phyloP scores from a whole-genome alignment of 2,797 vertebrate species.

The Bradypodion pumilum region DNA sequence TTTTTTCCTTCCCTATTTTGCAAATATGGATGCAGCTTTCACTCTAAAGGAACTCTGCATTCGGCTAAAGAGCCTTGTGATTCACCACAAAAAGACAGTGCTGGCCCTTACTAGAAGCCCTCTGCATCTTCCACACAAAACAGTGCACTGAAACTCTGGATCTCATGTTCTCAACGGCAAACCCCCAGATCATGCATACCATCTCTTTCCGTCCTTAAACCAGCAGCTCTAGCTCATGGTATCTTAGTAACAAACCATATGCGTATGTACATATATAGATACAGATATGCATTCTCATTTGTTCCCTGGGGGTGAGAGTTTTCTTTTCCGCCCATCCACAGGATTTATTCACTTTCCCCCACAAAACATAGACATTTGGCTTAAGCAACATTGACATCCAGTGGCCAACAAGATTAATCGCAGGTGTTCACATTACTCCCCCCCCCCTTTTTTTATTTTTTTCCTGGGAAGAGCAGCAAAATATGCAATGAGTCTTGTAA shows the following conservation, averaged over 20 bases:
- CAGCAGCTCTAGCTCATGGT: fast-evolving
- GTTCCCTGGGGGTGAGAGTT: not conserved
- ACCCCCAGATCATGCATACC: not conserved
- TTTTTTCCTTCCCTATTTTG: not conserved
- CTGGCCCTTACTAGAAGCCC: not conserved
- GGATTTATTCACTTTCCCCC: not conserved
- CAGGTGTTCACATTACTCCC: constrained; percentile 36
- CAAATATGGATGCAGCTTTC: not conserved
- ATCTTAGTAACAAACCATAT: not conserved
- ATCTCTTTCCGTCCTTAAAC: not conserved
- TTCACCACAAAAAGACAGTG: not conserved
- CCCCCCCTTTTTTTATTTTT: not conserved
- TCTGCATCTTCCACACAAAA: not conserved
- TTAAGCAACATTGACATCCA: constrained; percentile 81
- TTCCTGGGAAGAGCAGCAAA: not conserved
- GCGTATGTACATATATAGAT: not conserved
- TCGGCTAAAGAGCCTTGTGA: not conserved
- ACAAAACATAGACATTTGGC: constrained; percentile 57
- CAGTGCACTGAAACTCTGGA: not conserved
- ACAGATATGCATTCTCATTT: not conserved
- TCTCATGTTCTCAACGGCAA: not conserved
- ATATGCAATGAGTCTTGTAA: not conserved
- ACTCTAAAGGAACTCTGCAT: not conserved
- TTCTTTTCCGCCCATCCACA: not conserved
- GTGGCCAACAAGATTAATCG: constrained; percentile 76